These are phyloP conservation scores for Sycobia sp. DNA, from an alignment of 1,140 invertebrate species.

Conservation along the genomic window DNA sequence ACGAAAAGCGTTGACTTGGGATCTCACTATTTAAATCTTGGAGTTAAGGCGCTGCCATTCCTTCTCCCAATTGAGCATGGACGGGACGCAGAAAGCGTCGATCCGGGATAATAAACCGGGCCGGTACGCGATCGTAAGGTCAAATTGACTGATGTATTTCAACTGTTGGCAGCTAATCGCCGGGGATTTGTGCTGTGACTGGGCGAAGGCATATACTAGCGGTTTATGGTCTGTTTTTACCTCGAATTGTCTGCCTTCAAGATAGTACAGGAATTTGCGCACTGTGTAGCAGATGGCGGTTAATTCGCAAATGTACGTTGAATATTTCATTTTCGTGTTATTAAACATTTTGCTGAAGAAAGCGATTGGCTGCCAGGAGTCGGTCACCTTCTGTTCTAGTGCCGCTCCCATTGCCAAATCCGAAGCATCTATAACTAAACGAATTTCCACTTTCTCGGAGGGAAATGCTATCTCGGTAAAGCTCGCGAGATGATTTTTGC, in stretches of 20 bases:
- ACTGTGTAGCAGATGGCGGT: conserved; percentile 35
- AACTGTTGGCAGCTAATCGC: conserved; percentile 34
- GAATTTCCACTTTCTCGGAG: no score
- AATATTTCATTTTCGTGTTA: conserved; percentile 18
- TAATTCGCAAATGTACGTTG: conserved; percentile 42
- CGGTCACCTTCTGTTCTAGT: not conserved
- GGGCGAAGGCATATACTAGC: conserved; percentile 37
- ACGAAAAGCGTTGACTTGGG: no score
- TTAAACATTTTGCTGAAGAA: not conserved
- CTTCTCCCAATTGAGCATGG: not conserved
- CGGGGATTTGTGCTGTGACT: conserved; percentile 28
- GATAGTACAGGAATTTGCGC: conserved; percentile 10
- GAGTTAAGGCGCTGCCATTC: no score
- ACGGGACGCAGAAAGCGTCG: conserved; percentile 17
- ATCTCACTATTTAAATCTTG: no score
- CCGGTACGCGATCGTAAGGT: conserved; percentile 38
- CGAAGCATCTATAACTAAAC: not conserved
- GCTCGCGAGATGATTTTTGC: no score
- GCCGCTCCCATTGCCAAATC: not conserved
- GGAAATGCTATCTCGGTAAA: no score
- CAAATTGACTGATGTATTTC: conserved; percentile 41
- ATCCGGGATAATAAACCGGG: conserved; percentile 40
- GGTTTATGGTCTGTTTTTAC: conserved; percentile 47
- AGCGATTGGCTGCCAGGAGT: not conserved
- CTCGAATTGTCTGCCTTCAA: conserved; percentile 11